Conservation (phyloP, 1,140 invertebrate species). For the Aricia agestis region DNA sequence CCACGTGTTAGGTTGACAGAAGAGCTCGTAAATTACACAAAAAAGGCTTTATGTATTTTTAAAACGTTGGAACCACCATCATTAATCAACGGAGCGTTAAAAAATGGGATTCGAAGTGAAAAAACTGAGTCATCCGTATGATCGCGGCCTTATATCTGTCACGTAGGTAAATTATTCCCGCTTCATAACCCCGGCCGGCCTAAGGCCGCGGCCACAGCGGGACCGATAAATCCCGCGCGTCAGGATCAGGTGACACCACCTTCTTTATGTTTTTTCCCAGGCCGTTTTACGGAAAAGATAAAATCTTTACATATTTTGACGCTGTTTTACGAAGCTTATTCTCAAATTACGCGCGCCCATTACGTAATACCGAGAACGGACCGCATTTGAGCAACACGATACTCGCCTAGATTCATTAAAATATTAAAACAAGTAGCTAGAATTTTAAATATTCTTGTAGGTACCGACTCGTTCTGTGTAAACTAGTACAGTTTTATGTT, state of each 20-base stretch:
- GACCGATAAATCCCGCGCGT: conserved; percentile 68
- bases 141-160: conserved; percentile 61
- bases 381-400: conserved; percentile 40
- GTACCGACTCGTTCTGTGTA: not conserved
- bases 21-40: conserved; percentile 32
- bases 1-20: conserved; percentile 28
- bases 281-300: conserved; percentile 76
- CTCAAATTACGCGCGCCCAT: conserved; percentile 73
- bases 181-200: conserved; percentile 65
- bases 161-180: conserved; percentile 69
- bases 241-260: conserved; percentile 76
- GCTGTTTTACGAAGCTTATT: conserved; percentile 68
- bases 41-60: conserved; percentile 36
- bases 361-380: conserved; percentile 66
- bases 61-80: conserved; percentile 32
- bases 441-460: conserved; percentile 2
- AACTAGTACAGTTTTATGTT: conserved; percentile 4
- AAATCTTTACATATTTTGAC: conserved; percentile 77
- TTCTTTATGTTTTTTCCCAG: conserved; percentile 78
- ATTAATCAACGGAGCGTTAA: conserved; percentile 38
- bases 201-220: conserved; percentile 67
- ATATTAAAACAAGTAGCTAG: conserved; percentile 24
- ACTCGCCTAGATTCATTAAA: conserved; percentile 22
- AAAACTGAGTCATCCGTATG: conserved; percentile 42
- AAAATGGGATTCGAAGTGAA: conserved; percentile 24